A percentile compares a stretch with the other conserved stretches of the same genome.
phyloP scores from a whole-genome alignment of 1,140 invertebrate species.

The Chymomyza costata region DNA sequence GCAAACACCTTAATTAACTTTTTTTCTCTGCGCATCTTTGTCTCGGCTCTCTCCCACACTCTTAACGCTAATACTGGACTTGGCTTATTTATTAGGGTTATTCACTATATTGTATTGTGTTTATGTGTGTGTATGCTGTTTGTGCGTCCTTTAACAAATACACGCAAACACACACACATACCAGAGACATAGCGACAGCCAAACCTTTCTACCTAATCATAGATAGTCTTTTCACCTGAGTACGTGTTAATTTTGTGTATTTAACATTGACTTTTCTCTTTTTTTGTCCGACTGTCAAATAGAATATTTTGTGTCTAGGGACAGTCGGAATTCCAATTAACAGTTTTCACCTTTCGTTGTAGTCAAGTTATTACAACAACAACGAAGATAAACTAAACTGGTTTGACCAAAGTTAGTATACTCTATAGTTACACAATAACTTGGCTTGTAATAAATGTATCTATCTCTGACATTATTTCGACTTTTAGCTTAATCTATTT shows the following conservation, averaged over 20 bases:
- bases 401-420: too few species aligned
- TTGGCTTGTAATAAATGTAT: too few species aligned
- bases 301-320: conserved; percentile 28
- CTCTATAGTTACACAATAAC: too few species aligned
- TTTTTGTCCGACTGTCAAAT: conserved; percentile 20
- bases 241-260: conserved; percentile 71
- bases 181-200: conserved; percentile 13
- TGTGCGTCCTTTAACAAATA: conserved; percentile 36
- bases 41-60: conserved; percentile 9
- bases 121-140: conserved; percentile 11
- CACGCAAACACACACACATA: conserved; percentile 17
- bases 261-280: conserved; percentile 48
- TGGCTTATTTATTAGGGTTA: conserved; percentile 71
- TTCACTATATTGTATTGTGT: conserved; percentile 36
- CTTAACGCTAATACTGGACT: conserved; percentile 18
- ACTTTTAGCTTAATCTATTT: too few species aligned
- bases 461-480: conserved; percentile 14
- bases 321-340: conserved; percentile 61
- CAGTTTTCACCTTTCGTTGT: conserved; percentile 28
- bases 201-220: conserved; percentile 49
- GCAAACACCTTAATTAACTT: conserved; percentile 73
- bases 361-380: background rate
- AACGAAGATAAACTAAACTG: conserved; percentile 1
- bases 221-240: conserved; percentile 54
- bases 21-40: conserved; percentile 57